Evolutionary conservation across 2,113 vertebrate species (phyloP).

Genomic region (Bubo scandiacus): DNA sequence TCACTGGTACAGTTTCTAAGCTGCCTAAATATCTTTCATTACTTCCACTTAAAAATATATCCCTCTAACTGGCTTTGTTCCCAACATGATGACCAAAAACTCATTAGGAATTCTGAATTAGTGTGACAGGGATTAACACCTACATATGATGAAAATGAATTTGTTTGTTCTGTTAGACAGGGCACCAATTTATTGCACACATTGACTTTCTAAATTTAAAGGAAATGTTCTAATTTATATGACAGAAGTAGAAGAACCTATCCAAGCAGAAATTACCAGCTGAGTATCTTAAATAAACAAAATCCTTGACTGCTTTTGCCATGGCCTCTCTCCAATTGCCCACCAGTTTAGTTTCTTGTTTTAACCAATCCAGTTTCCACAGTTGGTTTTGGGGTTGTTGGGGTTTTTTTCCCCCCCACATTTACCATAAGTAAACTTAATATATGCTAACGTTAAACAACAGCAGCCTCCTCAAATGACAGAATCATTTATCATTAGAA

Average conservation of each 20-base stretch:
- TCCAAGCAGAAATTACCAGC: neutral
- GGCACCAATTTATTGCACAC: neutral
- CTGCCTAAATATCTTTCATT: neutral
- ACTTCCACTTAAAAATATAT: neutral
- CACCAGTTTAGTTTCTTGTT: neutral
- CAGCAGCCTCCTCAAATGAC: neutral
- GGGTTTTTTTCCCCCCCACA: neutral
- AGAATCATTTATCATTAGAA: neutral
- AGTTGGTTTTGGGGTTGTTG: fast-evolving
- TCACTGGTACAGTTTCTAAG: neutral
- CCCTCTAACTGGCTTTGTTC: neutral
- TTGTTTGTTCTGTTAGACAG: neutral
- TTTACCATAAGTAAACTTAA: neutral
- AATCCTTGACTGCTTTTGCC: neutral
- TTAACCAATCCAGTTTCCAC: neutral
- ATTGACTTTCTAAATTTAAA: neutral
- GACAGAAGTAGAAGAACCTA: neutral
- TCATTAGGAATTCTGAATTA: neutral
- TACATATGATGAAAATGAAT: neutral
- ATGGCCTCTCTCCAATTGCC: neutral
- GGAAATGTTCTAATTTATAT: neutral
- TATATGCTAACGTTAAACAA: neutral
- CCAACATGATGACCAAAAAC: neutral
- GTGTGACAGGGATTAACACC: neutral
- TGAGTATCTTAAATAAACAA: neutral